Conservation (phyloP, 2,888 invertebrate species). For the Portevinia maculata region DNA sequence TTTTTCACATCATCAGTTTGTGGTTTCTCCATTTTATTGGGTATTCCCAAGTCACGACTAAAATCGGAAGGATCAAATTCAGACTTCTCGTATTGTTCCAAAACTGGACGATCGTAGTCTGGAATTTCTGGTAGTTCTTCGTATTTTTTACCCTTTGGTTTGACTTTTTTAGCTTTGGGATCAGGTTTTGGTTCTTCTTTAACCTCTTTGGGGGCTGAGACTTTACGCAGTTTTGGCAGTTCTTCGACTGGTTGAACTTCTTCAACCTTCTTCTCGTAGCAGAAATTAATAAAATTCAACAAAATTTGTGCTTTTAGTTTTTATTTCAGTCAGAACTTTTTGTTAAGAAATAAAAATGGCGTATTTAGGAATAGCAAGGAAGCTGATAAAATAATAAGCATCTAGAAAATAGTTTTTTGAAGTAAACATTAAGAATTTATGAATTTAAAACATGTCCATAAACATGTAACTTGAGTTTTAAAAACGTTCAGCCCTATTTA, state of each 20-base stretch:
- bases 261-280: constrained; percentile 77
- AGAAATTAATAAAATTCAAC: neutral
- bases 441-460: too few relatives aligned
- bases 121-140: constrained; percentile 86
- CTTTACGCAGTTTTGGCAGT: constrained; percentile 81
- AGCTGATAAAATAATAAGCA: neutral
- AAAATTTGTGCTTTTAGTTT: neutral
- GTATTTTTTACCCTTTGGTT: constrained; percentile 82
- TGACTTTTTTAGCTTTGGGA: constrained; percentile 79
- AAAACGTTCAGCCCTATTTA: too few relatives aligned
- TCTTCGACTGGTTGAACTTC: constrained; percentile 79
- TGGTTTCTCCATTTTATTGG: constrained; percentile 81
- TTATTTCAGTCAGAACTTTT: neutral
- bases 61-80: constrained; percentile 83
- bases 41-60: constrained; percentile 79
- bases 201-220: constrained; percentile 76
- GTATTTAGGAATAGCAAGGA: neutral
- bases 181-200: constrained; percentile 81
- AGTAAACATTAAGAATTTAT: too few relatives aligned
- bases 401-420: neutral
- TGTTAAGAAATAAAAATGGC: neutral
- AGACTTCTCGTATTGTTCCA: constrained; percentile 87
- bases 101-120: constrained; percentile 90
- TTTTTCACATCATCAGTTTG: constrained; percentile 77
- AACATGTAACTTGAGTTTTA: too few relatives aligned